Base-by-base conservation (phyloP, 2,113 vertebrate genomes). In the Ancistrus triradiatus region DNA sequence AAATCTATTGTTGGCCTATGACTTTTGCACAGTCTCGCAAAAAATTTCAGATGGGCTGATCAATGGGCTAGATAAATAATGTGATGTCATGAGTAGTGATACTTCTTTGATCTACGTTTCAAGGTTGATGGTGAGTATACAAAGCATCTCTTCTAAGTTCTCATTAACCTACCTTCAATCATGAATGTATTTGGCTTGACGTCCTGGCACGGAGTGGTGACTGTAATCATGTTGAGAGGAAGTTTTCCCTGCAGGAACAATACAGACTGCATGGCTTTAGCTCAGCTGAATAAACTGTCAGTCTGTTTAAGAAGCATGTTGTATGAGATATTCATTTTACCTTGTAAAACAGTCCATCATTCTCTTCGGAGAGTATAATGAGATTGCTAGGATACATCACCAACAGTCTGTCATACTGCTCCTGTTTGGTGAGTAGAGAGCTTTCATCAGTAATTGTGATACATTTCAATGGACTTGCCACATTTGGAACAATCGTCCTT, bases 361-460 rank as follows among this genome's bases (percentile, higher is more conserved):
- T 77, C 53, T 97, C 90, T 69, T 97, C 89, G 0, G 94, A 94
- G 40, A 97, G 82, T 49, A 98, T 95, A 76, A 94, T 94, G 56
- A 98, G 83, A 0, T 95, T 91, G 1, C 88, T 81, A 0, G 94
- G 88, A 76, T 96, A 98, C 68, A 98, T 87, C 49, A 97, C 89
- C 80, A 98, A 63, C 0, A 97, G 81, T 33, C 93, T 81, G 24
- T 94, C 91, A 1, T 88, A 88, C 67, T 91, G 91, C 35, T 95
- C 94, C 95, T 98, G 71, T 24, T 37, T 15, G 58, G 9, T 72
- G 10, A 75, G 43, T 3, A 66, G 13, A 62, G 4, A 59, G 47
- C 7, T 57, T 17, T 6, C 35, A 2, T 53, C 66, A 13, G 66
- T 40, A 9, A 28, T 47, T 40, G 35, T 11, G 40, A 37, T 37